Percentiles rank a stretch among this genome's conserved stretches.
Conservation (phyloP, 1,140 invertebrate species). For the Ips typographus region DNA sequence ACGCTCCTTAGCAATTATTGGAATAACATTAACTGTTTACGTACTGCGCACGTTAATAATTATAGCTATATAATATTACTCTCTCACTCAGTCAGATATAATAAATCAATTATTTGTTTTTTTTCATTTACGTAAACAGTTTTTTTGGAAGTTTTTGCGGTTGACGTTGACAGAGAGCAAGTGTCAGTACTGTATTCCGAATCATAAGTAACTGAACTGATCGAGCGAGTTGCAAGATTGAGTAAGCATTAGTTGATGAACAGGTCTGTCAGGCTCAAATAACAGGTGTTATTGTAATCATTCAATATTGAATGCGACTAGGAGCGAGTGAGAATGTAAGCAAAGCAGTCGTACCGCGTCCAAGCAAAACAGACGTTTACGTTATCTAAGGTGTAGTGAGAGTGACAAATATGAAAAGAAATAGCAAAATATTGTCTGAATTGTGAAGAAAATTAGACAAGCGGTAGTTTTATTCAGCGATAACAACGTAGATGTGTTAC, state of each 20-base stretch:
- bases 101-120: no score
- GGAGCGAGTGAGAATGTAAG: conserved; percentile 41
- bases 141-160: no score
- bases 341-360: conserved; percentile 31
- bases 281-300: conserved; percentile 52
- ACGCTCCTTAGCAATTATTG: no score
- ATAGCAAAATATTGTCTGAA: not conserved
- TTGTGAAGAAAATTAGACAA: no score
- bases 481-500: conserved; percentile 35
- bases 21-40: no score
- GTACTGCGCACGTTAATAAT: no score
- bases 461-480: not conserved
- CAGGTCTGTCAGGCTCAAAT: conserved; percentile 48
- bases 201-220: not conserved
- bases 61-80: no score
- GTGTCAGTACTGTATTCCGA: no score
- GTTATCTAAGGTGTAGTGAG: conserved; percentile 13
- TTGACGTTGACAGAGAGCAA: no score
- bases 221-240: conserved; percentile 45
- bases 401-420: conserved; percentile 12
- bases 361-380: conserved; percentile 15
- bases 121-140: no score
- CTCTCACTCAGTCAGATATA: no score
- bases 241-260: conserved; percentile 51
- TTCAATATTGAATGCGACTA: conserved; percentile 50